Percentiles rank a stretch among this genome's conserved stretches.
These are phyloP conservation scores for Allygus modestus DNA, from an alignment of 2,888 invertebrate species.

Conservation along the genomic window DNA sequence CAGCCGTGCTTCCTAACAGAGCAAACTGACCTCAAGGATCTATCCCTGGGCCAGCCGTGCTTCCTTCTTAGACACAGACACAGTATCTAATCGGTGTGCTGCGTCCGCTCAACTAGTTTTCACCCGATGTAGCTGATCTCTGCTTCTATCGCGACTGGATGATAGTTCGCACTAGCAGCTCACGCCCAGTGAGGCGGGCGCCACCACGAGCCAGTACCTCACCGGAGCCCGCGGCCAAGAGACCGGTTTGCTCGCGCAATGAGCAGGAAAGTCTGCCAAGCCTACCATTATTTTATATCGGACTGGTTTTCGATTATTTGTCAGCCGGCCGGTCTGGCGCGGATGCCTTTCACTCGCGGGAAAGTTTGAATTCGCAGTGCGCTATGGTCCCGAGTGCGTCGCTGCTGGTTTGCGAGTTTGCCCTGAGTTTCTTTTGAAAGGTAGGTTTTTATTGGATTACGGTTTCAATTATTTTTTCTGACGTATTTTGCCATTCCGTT, in stretches of 20 bases:
- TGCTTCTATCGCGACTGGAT: not conserved
- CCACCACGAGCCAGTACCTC: slow-evolving; percentile 25
- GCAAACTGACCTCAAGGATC: too few species aligned
- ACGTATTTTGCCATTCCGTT: too few species aligned
- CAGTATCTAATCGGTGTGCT: too few species aligned
- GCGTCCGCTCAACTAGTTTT: not conserved
- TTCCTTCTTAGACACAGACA: too few species aligned
- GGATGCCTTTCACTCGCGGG: slow-evolving; percentile 47
- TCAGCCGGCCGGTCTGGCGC: slow-evolving; percentile 32
- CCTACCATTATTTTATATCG: slow-evolving; percentile 59
- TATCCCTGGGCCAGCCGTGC: too few species aligned
- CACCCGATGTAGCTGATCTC: not conserved
- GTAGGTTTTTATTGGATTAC: slow-evolving; percentile 13
- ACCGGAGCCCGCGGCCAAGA: not conserved
- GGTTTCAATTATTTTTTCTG: too few species aligned
- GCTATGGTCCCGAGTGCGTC: slow-evolving; percentile 15
- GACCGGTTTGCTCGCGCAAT: slow-evolving; percentile 48
- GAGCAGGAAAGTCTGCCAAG: slow-evolving; percentile 53
- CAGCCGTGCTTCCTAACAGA: too few species aligned
- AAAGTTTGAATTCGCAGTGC: slow-evolving; percentile 51
- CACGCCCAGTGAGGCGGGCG: not conserved
- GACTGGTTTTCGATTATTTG: slow-evolving; percentile 60
- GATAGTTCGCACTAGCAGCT: not conserved
- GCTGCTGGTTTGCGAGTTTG: not conserved
- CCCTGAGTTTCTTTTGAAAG: not conserved